Percentiles rank a stretch among this genome's conserved stretches.
These are phyloP conservation scores for Sphaerodactylus townsendi DNA, from an alignment of 2,113 vertebrate genomes.

Conservation along the genomic window DNA sequence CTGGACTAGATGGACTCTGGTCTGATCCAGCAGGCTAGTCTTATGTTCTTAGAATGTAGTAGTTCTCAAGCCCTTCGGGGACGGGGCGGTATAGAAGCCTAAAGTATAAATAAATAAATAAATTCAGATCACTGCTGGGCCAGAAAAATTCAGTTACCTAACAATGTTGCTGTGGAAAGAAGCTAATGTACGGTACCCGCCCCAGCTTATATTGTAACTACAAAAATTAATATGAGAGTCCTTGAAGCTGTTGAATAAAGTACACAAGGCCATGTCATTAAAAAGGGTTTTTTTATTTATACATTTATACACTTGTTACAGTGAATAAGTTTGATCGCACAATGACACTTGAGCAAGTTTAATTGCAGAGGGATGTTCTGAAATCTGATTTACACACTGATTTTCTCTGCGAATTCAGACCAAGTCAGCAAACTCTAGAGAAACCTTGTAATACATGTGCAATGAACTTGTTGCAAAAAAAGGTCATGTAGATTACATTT, in stretches of 20 bases:
- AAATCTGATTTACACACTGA: constrained; percentile 55
- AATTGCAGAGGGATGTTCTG: constrained; percentile 49
- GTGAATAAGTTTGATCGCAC: constrained; percentile 22
- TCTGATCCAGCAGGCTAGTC: too few relatives aligned
- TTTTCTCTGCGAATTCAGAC: constrained; percentile 48
- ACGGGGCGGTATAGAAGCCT: too few relatives aligned
- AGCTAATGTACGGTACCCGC: not conserved
- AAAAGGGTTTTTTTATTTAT: constrained; percentile 56
- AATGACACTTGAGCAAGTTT: constrained; percentile 34
- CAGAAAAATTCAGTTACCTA: not conserved
- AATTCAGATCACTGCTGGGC: not conserved
- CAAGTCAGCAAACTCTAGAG: constrained; percentile 24
- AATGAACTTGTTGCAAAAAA: constrained; percentile 14
- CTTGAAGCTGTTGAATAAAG: not conserved
- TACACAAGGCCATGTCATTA: accelerated
- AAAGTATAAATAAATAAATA: too few relatives aligned
- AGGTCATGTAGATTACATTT: constrained; percentile 23
- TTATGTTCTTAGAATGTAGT: too few relatives aligned
- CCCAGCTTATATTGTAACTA: too few relatives aligned
- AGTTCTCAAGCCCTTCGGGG: too few relatives aligned
- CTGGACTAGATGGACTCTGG: too few relatives aligned
- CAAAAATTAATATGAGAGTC: too few relatives aligned
- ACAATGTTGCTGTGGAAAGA: not conserved
- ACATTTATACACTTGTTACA: constrained; percentile 56
- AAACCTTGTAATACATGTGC: constrained; percentile 22